phyloP scores from a whole-genome alignment of 2,797 vertebrate species.

The Schizothorax lantsangensis region DNA sequence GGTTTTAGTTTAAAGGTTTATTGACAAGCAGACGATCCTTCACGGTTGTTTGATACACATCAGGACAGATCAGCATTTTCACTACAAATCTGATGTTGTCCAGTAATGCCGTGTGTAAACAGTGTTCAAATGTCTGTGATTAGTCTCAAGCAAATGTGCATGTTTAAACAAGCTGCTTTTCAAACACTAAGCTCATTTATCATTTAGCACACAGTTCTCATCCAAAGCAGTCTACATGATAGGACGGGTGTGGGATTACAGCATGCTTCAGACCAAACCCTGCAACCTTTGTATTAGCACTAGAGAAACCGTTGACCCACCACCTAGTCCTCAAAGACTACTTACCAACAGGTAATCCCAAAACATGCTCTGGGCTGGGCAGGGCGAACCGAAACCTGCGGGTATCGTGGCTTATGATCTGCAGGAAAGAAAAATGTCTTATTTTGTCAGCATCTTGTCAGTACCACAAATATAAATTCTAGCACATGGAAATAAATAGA shows the following conservation, averaged over 20 bases:
- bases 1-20: neutral
- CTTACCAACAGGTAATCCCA: conserved; percentile 80
- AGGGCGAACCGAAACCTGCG: conserved; percentile 78
- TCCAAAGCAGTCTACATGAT: neutral
- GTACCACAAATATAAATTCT: neutral
- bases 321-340: neutral
- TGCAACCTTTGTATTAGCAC: conserved; percentile 2
- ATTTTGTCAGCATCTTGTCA: neutral
- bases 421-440: neutral
- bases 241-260: conserved; percentile 19
- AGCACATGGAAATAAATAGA: neutral
- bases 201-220: conserved; percentile 10
- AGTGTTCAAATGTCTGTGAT: neutral
- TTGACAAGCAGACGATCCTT: neutral
- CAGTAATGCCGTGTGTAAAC: neutral
- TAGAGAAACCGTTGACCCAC: neutral
- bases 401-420: conserved; percentile 78
- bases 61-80: neutral
- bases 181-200: neutral
- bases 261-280: neutral
- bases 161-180: neutral
- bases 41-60: neutral
- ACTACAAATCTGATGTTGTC: neutral
- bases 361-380: conserved; percentile 71
- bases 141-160: neutral